Evolutionary conservation across 2,888 invertebrate species (phyloP), one percentile per base, ranked within the genome.

Genomic region (Biston stratarius): DNA sequence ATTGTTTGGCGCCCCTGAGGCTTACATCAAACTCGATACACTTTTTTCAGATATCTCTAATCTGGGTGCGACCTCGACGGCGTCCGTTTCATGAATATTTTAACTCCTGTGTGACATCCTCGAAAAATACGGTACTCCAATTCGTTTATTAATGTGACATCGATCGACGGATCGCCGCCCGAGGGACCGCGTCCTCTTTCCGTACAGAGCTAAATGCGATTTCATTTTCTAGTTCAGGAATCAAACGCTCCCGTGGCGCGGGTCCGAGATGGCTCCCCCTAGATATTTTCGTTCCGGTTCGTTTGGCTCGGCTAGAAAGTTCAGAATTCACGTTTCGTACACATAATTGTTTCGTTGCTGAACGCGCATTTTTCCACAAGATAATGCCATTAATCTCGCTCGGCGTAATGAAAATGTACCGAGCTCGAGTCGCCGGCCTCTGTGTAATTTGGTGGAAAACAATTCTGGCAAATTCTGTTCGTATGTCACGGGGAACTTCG

Each of bases 141-240:
- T 89, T 84, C 87, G 84, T 91, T 90, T 90, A 91, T 91, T 91
- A 91, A 91, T 90, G 87, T 87, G 79, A 74, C 79, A 87, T 86
- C 88, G 89, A 89, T 90, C 83, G 81, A 71, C 70, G 70, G 71
- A 75, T 78, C 65, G 72, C 75, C 71, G 60, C 84, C 82, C 83
- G 47, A 60, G 84, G 89, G 88, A 86, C 69, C 64, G 70, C 72
- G 73, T 76, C 77, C 80, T 77, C 78, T 77, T 74, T 78, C 79
- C 83, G 80, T 82, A 80, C 74, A 77, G 79, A 83, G 83, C 86
- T 89, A 88, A 89, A 91, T 87, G 84, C 85, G 86, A 87, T 90
- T 92, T 89, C 86, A 90, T 92, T 92, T 92, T 92, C 92, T 92
- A 91, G 89, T 92, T 88, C 87, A 90, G 83, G 81, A 88, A 87